Evolutionary conservation across 2,888 invertebrate genomes (phyloP).

Genomic region (Conus canariensis): DNA sequence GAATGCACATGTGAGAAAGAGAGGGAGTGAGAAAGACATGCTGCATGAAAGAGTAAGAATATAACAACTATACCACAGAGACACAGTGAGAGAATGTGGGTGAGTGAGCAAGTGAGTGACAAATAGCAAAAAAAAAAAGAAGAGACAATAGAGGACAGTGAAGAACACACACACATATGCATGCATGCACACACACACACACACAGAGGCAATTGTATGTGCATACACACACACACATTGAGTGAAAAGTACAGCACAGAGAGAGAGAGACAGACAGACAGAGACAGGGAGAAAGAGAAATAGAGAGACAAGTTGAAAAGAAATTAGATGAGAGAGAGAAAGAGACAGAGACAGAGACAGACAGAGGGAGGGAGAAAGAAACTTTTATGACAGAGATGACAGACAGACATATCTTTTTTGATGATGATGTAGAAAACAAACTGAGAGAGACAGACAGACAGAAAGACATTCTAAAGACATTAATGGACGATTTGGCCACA

Average conservation of each 20-base stretch:
- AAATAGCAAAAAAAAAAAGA: too few relatives aligned
- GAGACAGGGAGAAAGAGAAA: constrained; percentile 26
- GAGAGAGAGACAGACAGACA: constrained; percentile 17
- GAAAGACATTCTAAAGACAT: not conserved
- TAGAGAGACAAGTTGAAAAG: not conserved
- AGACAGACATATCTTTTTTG: not conserved
- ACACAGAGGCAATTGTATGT: too few relatives aligned
- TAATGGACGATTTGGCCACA: too few relatives aligned
- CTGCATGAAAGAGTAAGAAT: too few relatives aligned
- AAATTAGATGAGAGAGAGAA: not conserved
- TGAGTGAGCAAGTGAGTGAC: too few relatives aligned
- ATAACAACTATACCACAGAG: not conserved
- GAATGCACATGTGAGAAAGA: too few relatives aligned
- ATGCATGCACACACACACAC: too few relatives aligned
- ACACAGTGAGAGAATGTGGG: too few relatives aligned
- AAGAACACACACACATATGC: too few relatives aligned
- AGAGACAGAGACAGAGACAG: constrained; percentile 21
- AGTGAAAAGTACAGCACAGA: not conserved
- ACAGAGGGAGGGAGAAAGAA: constrained; percentile 33
- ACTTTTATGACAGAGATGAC: too few relatives aligned
- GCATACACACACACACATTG: not conserved
- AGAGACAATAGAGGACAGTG: too few relatives aligned
- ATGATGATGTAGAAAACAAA: not conserved
- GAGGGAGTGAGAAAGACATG: not conserved
- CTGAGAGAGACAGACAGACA: constrained; percentile 35